These are phyloP conservation scores for Crotalus viridis DNA, from an alignment of 2,113 vertebrate species.

Conservation along the genomic window DNA sequence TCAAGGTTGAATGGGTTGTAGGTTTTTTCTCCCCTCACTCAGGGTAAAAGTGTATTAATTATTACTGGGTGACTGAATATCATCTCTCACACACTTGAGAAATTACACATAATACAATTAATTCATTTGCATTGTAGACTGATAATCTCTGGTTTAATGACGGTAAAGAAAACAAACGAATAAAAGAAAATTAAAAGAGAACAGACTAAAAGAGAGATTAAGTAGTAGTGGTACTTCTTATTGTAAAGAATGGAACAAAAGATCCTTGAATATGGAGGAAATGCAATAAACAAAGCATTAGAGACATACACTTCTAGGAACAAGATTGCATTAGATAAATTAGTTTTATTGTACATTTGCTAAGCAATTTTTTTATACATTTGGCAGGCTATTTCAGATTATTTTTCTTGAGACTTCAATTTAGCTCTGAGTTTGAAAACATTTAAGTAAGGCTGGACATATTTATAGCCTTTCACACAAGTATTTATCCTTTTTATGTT, in stretches of 20 bases:
- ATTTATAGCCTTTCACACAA: not conserved
- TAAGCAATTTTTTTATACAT: not conserved
- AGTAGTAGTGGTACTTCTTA: not conserved
- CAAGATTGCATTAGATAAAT: not conserved
- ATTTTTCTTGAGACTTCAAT: not conserved
- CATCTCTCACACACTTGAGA: not conserved
- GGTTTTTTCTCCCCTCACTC: conserved; percentile 7
- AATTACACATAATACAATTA: conserved; percentile 7
- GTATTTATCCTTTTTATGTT: not conserved
- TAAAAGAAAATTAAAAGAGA: not conserved
- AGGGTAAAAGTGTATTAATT: conserved; percentile 1
- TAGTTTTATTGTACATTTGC: not conserved
- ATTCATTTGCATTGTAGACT: conserved; percentile 10
- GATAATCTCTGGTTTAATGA: conserved; percentile 15
- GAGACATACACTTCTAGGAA: not conserved
- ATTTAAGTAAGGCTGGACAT: not conserved
- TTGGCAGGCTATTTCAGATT: not conserved
- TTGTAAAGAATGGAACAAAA: not conserved
- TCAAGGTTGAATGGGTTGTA: not conserved
- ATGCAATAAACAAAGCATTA: not conserved
- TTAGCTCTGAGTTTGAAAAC: not conserved
- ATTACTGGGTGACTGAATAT: not conserved
- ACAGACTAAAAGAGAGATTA: not conserved
- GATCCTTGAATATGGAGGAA: not conserved
- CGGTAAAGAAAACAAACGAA: not conserved